Conservation (phyloP, 2,888 invertebrate species). For the Charanyca ferruginea region DNA sequence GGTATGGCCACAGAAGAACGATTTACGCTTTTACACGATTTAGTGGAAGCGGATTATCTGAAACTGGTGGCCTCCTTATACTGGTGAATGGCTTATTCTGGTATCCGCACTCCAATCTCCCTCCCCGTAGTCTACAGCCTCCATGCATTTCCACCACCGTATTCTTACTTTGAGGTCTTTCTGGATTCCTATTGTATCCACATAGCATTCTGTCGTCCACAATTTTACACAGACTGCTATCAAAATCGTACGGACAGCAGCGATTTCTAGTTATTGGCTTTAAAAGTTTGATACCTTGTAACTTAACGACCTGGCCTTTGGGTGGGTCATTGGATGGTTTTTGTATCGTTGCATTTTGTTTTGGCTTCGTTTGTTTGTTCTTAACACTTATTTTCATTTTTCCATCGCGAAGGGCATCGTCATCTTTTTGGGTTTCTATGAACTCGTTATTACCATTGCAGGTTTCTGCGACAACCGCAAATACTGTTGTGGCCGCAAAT, state of each 20-base stretch:
- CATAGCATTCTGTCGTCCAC: conserved; percentile 80
- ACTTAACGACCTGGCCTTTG: background rate
- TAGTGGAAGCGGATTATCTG: conserved; percentile 17
- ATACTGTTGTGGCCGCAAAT: conserved; percentile 44
- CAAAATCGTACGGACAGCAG: conserved; percentile 84
- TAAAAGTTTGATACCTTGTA: no score
- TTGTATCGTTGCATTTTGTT: background rate
- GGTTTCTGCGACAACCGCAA: conserved; percentile 41
- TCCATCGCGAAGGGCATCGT: background rate
- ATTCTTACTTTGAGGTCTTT: conserved; percentile 63
- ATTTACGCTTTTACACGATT: no score
- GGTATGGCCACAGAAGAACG: no score
- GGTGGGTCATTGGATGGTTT: no score
- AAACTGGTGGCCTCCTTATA: conserved; percentile 64
- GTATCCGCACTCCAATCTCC: conserved; percentile 84
- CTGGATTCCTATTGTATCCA: conserved; percentile 80
- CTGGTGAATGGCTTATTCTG: conserved; percentile 72
- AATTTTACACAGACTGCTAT: conserved; percentile 74
- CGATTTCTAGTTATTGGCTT: conserved; percentile 51
- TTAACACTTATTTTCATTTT: background rate
- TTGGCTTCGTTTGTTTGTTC: background rate
- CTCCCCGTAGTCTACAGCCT: conserved; percentile 78
- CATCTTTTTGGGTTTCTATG: background rate
- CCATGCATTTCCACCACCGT: conserved; percentile 63
- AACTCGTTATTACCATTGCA: conserved; percentile 4